phyloP scores from a whole-genome alignment of 2,797 vertebrate genomes.

The Silurus aristotelis region DNA sequence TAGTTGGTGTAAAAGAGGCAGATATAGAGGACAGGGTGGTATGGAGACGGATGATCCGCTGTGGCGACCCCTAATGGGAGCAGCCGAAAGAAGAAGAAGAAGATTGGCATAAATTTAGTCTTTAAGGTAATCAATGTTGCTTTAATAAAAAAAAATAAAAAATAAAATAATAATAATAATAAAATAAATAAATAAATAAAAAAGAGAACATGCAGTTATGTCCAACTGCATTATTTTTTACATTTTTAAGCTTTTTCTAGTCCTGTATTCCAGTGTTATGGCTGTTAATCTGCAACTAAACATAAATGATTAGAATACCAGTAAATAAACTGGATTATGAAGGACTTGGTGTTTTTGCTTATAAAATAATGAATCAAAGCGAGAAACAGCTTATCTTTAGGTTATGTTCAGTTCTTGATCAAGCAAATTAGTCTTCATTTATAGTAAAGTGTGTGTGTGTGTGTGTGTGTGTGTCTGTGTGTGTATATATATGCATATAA shows the following conservation, averaged over 20 bases:
- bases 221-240: not conserved
- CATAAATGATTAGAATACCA: conserved; percentile 12
- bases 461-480: not conserved
- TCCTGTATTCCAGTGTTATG: not conserved
- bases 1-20: no score
- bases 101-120: no score
- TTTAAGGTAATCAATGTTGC: not conserved
- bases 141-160: not conserved
- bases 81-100: no score
- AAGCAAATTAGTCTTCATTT: not conserved
- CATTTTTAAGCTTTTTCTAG: not conserved
- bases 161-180: no score
- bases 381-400: not conserved
- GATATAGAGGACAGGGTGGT: no score
- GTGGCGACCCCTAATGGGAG: no score
- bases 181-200: no score
- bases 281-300: not conserved
- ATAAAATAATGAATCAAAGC: not conserved
- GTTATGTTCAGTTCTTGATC: not conserved
- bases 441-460: not conserved
- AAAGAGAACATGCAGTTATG: not conserved
- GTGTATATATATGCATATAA: not conserved
- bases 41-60: no score
- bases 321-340: not conserved
- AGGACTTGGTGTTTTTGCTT: not conserved